phyloP scores from a whole-genome alignment of 2,113 vertebrate genomes.

The Muscicapa adusta region DNA sequence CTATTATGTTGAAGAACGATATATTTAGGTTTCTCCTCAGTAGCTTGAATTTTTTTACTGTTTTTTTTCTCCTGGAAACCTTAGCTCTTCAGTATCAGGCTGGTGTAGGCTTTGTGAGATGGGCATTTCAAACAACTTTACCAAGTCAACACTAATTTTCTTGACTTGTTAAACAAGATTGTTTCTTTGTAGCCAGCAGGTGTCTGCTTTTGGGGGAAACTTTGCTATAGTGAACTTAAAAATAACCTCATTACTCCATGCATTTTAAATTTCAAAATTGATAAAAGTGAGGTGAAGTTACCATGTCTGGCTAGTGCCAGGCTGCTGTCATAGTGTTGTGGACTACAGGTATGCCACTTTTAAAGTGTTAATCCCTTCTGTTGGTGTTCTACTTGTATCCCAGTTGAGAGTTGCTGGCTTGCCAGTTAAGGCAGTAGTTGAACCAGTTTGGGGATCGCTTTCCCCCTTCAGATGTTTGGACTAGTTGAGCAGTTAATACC shows the following conservation, averaged over 20 bases:
- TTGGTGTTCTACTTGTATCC: neutral
- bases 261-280: neutral
- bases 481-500: neutral
- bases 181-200: neutral
- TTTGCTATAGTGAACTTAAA: neutral
- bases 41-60: neutral
- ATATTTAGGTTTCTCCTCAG: neutral
- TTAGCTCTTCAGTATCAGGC: neutral
- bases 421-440: neutral
- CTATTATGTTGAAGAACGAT: neutral
- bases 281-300: neutral
- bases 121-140: neutral
- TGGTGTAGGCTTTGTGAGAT: neutral
- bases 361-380: neutral
- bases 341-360: neutral
- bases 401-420: neutral
- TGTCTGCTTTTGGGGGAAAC: neutral
- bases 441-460: neutral
- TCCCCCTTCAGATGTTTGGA: neutral
- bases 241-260: neutral
- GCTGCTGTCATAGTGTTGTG: neutral
- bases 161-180: neutral
- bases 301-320: neutral
- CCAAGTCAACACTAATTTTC: neutral
- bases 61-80: neutral